A percentile compares a stretch with the other conserved stretches of the same genome.
These are phyloP conservation scores for Neoascia interrupta DNA, from an alignment of 2,888 invertebrate species.

Conservation along the genomic window DNA sequence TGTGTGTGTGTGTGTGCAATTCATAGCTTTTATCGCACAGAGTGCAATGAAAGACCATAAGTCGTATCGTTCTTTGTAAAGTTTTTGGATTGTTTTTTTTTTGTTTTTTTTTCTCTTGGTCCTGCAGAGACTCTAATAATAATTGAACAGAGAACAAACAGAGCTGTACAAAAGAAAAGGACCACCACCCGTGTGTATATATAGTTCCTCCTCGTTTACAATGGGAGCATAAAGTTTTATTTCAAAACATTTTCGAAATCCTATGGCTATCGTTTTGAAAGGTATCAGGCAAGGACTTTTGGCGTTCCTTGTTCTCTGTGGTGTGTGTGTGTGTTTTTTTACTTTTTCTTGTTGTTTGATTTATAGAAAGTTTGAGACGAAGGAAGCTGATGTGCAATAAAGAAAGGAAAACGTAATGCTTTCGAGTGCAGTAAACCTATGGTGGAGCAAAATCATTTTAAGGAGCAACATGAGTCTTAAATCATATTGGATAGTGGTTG, in stretches of 20 bases:
- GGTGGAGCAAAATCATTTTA: too few species aligned
- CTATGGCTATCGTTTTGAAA: conserved; percentile 11
- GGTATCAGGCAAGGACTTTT: conserved; percentile 28
- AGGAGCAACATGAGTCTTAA: too few species aligned
- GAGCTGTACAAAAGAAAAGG: conserved; percentile 22
- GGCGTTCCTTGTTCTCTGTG: too few species aligned
- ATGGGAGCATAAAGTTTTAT: conserved; percentile 4
- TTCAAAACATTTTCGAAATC: conserved; percentile 1
- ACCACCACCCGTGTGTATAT: background rate
- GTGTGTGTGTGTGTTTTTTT: conserved; percentile 8
- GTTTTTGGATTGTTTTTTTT: background rate
- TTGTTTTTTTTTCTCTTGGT: background rate
- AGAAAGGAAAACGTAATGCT: too few species aligned
- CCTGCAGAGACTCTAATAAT: conserved; percentile 19
- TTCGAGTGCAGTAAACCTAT: too few species aligned
- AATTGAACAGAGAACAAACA: conserved; percentile 36
- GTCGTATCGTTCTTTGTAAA: conserved; percentile 38
- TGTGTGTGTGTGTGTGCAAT: background rate
- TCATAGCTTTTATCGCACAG: conserved; percentile 21
- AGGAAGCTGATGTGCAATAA: conserved; percentile 14
- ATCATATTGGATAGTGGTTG: too few species aligned
- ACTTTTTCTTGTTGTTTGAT: background rate
- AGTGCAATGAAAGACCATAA: conserved; percentile 34
- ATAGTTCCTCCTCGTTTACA: background rate
- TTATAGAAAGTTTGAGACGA: background rate